These are phyloP conservation scores for Liparis tanakae DNA, from an alignment of 2,797 vertebrate species.

Conservation along the genomic window DNA sequence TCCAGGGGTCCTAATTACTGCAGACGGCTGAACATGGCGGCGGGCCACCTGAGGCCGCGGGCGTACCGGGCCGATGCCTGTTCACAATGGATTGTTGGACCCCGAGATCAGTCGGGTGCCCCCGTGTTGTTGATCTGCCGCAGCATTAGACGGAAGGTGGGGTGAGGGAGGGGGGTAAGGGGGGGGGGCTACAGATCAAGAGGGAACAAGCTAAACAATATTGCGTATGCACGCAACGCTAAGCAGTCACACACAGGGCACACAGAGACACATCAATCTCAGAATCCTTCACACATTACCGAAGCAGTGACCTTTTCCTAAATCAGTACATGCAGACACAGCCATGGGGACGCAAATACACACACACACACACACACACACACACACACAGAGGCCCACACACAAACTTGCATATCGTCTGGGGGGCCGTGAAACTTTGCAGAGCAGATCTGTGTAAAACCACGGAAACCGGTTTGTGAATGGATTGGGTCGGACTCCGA, in stretches of 20 bases:
- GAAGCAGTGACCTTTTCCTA: constrained; percentile 79
- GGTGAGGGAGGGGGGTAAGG: no score
- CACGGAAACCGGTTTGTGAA: neutral
- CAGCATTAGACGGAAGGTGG: constrained; percentile 43
- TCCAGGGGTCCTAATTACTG: constrained; percentile 76
- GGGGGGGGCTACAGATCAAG: constrained; percentile 32
- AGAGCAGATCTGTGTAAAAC: neutral
- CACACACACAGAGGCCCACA: neutral
- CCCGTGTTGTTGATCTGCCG: constrained; percentile 40
- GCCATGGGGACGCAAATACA: constrained; percentile 34
- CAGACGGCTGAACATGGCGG: constrained; percentile 67
- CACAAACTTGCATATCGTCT: constrained; percentile 7
- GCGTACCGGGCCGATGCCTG: constrained; percentile 64
- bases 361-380: no score
- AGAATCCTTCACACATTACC: constrained; percentile 60
- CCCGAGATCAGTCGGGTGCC: constrained; percentile 57
- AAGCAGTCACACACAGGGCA: neutral
- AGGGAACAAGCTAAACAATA: constrained; percentile 42
- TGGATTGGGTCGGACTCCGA: neutral
- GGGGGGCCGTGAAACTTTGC: neutral
- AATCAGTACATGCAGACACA: constrained; percentile 66
- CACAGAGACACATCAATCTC: constrained; percentile 64
- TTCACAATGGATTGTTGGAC: constrained; percentile 62
- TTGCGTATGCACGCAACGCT: constrained; percentile 16
- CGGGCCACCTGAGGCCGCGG: constrained; percentile 48